Conservation (phyloP, 2,888 invertebrate species). For the Matsumyia berberina region DNA sequence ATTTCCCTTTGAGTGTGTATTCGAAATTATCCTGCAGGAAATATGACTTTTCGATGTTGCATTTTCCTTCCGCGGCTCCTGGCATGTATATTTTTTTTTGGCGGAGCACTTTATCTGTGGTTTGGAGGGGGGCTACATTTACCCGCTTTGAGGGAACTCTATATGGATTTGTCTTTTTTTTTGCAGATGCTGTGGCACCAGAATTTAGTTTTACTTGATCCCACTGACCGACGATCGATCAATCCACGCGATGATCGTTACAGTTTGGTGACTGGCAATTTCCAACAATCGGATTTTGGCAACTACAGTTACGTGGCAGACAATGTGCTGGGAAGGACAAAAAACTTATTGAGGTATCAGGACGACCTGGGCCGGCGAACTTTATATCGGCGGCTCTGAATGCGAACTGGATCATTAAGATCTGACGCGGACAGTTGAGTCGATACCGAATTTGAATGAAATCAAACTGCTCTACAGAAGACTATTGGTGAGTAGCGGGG, state of each 20-base stretch:
- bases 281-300: constrained; percentile 87
- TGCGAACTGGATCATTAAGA: constrained; percentile 87
- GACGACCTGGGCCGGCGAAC: constrained; percentile 87
- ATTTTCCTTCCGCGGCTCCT: background rate
- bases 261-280: constrained; percentile 86
- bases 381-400: constrained; percentile 87
- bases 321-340: constrained; percentile 85
- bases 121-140: constrained; percentile 11
- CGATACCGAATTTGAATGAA: constrained; percentile 87
- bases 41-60: constrained; percentile 60
- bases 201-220: constrained; percentile 87
- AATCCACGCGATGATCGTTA: constrained; percentile 86
- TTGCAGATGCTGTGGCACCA: constrained; percentile 86
- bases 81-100: constrained; percentile 30
- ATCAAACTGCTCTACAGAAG: constrained; percentile 87
- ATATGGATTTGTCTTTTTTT: constrained; percentile 34
- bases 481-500: constrained; percentile 86
- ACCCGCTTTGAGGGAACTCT: constrained; percentile 43
- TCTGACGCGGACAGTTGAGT: constrained; percentile 88
- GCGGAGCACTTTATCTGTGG: constrained; percentile 29
- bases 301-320: constrained; percentile 87
- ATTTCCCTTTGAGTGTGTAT: constrained; percentile 37
- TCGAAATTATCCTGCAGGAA: constrained; percentile 41
- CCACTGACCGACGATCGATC: constrained; percentile 87
- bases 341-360: constrained; percentile 88